A percentile compares a stretch with the other conserved stretches of the same genome.
These are phyloP conservation scores for Microcebus ravelobensis DNA, from an alignment of 2,113 vertebrate genomes.

Conservation along the genomic window DNA sequence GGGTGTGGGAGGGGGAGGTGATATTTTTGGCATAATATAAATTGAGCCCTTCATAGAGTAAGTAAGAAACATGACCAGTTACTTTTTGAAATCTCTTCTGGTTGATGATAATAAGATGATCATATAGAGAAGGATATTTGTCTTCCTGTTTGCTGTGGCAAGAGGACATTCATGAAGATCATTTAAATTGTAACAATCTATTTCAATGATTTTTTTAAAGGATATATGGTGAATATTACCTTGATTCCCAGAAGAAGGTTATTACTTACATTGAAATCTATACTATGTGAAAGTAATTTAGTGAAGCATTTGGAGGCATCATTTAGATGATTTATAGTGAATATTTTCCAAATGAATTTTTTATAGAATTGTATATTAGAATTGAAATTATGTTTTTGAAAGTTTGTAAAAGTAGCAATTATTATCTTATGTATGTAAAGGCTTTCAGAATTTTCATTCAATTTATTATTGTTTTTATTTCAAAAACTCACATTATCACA, in stretches of 20 bases:
- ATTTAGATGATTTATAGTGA: neutral
- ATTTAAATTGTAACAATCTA: neutral
- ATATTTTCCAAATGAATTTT: neutral
- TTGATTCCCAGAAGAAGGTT: neutral
- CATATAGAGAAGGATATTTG: neutral
- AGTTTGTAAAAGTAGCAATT: neutral
- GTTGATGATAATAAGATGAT: neutral
- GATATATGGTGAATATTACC: neutral
- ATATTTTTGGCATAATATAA: neutral
- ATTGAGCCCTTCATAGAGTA: neutral
- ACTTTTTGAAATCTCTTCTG: neutral
- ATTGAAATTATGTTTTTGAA: neutral
- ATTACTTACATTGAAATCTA: neutral
- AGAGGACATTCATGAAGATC: neutral
- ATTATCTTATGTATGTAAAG: neutral
- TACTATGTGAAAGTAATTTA: neutral
- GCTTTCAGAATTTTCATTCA: neutral
- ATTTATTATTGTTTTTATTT: neutral
- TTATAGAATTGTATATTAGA: neutral
- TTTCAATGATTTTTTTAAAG: neutral
- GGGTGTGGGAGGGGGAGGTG: neutral
- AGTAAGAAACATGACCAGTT: neutral
- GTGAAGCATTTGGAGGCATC: neutral
- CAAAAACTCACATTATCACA: neutral
- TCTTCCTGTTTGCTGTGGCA: neutral